These are phyloP conservation scores for Drosophila siamana DNA, from an alignment of 2,888 invertebrate genomes.

Conservation along the genomic window DNA sequence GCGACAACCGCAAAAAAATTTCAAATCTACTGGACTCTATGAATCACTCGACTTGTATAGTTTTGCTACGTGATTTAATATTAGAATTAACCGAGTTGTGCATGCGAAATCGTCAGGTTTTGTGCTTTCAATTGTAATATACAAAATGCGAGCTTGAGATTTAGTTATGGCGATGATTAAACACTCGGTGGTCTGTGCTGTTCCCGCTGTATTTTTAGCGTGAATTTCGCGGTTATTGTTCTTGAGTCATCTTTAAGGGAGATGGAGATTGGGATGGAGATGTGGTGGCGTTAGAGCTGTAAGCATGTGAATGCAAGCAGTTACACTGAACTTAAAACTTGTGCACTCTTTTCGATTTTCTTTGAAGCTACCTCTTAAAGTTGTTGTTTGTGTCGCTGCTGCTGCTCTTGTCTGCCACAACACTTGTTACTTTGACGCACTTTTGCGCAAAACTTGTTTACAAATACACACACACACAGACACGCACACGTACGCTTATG, in stretches of 20 bases:
- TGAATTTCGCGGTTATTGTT: conserved; percentile 24
- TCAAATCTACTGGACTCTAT: conserved; percentile 37
- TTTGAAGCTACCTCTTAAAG: conserved; percentile 29
- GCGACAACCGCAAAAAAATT: conserved; percentile 22
- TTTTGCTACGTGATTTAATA: conserved; percentile 64
- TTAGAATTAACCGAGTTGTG: conserved; percentile 22
- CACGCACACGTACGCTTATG: not conserved
- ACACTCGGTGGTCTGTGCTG: conserved; percentile 13
- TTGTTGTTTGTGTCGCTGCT: conserved; percentile 1
- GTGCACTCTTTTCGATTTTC: conserved; percentile 16
- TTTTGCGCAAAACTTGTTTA: conserved; percentile 54
- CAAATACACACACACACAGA: conserved; percentile 21
- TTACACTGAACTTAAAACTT: conserved; percentile 24
- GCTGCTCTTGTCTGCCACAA: conserved; percentile 25
- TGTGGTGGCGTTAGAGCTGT: conserved; percentile 3
- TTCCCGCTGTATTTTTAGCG: conserved; percentile 30
- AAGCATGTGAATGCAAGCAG: not conserved
- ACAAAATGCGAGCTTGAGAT: conserved; percentile 4
- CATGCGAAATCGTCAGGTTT: conserved; percentile 28
- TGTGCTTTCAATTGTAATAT: conserved; percentile 9
- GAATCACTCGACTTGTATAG: conserved; percentile 48
- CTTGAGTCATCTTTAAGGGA: conserved; percentile 39
- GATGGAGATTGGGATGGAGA: not conserved
- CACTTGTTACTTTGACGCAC: conserved; percentile 55
- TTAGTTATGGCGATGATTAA: conserved; percentile 42